Conservation (phyloP, 2,113 vertebrate species). For the Anthoscopus minutus region DNA sequence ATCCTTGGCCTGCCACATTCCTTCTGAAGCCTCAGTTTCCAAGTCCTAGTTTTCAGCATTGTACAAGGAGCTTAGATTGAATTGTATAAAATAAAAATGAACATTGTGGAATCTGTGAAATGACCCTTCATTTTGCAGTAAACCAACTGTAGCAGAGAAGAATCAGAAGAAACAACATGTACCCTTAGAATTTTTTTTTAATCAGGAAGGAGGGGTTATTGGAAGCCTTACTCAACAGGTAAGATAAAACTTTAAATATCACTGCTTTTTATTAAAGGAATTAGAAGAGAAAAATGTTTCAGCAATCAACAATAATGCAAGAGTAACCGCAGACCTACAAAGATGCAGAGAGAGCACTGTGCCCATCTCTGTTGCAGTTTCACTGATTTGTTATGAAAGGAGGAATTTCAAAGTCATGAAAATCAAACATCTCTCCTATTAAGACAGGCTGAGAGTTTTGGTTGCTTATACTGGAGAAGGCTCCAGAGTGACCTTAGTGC, state of each 20-base stretch:
- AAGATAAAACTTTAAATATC: not conserved
- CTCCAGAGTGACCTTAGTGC: accelerated
- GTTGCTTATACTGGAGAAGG: not conserved
- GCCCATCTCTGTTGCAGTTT: not conserved
- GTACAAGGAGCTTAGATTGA: not conserved
- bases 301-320: not conserved
- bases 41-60: not conserved
- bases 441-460: not conserved
- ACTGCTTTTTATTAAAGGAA: not conserved
- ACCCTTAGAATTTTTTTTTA: not conserved
- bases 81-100: not conserved
- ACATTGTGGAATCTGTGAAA: not conserved
- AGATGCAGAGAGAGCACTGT: not conserved
- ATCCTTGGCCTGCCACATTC: not conserved
- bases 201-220: not conserved
- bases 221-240: not conserved
- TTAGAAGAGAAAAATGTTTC: not conserved
- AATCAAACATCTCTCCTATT: not conserved
- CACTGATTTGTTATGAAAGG: not conserved
- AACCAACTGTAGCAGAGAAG: not conserved
- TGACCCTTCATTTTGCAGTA: not conserved
- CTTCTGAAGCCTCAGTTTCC: not conserved
- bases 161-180: not conserved
- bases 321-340: not conserved
- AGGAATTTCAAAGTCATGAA: not conserved